phyloP scores from a whole-genome alignment of 1,140 invertebrate species.

The Atta cephalotes region DNA sequence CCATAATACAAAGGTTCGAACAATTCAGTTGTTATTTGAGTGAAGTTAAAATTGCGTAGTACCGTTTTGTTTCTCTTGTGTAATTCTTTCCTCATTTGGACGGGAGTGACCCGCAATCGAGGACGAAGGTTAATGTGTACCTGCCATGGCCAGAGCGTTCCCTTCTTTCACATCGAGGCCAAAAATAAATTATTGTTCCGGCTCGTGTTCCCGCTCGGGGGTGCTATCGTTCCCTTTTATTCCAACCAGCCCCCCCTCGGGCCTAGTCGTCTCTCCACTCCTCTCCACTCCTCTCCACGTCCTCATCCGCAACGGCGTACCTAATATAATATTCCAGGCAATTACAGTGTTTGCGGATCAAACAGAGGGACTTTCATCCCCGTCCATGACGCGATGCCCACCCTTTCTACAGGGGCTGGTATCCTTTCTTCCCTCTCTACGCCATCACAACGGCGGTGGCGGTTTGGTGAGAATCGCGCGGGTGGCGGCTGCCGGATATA shows the following conservation, averaged over 20 bases:
- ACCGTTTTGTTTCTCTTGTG: not conserved
- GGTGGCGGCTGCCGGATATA: slow-evolving; percentile 71
- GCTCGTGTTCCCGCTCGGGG: slow-evolving; percentile 60
- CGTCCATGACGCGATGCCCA: slow-evolving; percentile 49
- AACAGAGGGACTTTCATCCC: slow-evolving; percentile 84
- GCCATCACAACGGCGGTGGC: slow-evolving; percentile 9
- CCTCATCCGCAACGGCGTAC: slow-evolving; percentile 80
- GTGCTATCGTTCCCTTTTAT: slow-evolving; percentile 63
- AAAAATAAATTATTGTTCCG: slow-evolving; percentile 79
- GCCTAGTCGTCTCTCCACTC: slow-evolving; percentile 60
- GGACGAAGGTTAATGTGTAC: slow-evolving; percentile 72
- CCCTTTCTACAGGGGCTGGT: slow-evolving; percentile 53
- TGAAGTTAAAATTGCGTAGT: not conserved
- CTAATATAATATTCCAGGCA: slow-evolving; percentile 86
- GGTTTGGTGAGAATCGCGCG: slow-evolving; percentile 78
- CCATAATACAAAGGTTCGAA: not conserved
- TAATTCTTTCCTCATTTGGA: slow-evolving; percentile 38
- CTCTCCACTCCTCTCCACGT: slow-evolving; percentile 23
- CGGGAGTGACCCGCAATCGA: slow-evolving; percentile 29
- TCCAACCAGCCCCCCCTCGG: slow-evolving; percentile 38
- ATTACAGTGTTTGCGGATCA: slow-evolving; percentile 87
- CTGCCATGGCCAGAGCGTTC: slow-evolving; percentile 72
- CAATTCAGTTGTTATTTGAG: not conserved
- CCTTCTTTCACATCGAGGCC: slow-evolving; percentile 50
- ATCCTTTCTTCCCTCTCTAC: slow-evolving; percentile 32